Conservation (phyloP, 2,888 invertebrate species). For the Mylabris sibirica region DNA sequence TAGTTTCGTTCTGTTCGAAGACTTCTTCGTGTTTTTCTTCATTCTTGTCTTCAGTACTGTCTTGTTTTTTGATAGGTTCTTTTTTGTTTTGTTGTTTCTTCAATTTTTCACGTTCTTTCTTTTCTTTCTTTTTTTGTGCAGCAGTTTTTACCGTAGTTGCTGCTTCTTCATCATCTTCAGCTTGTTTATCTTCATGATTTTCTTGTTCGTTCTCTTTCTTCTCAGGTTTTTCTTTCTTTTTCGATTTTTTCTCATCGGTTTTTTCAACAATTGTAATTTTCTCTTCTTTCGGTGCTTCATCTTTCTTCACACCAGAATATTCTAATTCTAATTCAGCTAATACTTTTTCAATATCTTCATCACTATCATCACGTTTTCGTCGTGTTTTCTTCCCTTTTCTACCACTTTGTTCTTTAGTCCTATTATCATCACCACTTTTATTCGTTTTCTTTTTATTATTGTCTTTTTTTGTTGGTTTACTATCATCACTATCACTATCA, state of each 20-base stretch:
- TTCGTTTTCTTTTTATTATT: constrained; percentile 60
- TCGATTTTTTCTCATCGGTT: constrained; percentile 19
- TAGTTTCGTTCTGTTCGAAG: constrained; percentile 48
- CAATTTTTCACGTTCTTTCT: constrained; percentile 81
- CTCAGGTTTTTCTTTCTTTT: constrained; percentile 36
- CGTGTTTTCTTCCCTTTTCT: constrained; percentile 78
- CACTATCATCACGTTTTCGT: constrained; percentile 78
- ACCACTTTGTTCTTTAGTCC: constrained; percentile 60
- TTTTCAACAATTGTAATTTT: constrained; percentile 39
- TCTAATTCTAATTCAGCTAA: constrained; percentile 84
- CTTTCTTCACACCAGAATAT: constrained; percentile 72
- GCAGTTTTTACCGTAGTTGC: constrained; percentile 76
- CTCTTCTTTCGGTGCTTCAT: constrained; percentile 50
- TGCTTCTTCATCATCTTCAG: constrained; percentile 62
- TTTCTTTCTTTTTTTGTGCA: constrained; percentile 89
- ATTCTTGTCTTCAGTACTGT: constrained; percentile 35
- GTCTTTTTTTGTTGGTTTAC: constrained; percentile 55
- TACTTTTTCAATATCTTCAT: constrained; percentile 84
- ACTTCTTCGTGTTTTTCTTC: constrained; percentile 41
- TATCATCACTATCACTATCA: constrained; percentile 59
- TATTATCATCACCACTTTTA: constrained; percentile 57
- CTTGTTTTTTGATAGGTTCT: constrained; percentile 54
- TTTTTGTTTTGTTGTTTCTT: constrained; percentile 77
- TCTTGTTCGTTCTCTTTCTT: constrained; percentile 47
- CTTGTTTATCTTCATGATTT: constrained; percentile 56